These are phyloP conservation scores for Dasypus novemcinctus DNA, from an alignment of 2,113 vertebrate species.

Conservation along the genomic window DNA sequence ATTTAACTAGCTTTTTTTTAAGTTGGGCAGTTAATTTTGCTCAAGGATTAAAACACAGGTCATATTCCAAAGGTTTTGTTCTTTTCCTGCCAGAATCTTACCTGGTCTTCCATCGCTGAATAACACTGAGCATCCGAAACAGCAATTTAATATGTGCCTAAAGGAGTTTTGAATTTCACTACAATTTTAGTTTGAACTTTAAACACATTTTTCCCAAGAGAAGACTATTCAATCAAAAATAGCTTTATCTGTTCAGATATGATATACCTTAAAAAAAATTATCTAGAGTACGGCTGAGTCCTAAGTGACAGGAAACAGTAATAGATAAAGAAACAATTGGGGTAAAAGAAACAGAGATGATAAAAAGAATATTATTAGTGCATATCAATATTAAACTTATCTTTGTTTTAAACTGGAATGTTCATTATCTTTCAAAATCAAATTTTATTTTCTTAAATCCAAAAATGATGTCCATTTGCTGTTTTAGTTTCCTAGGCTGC, in stretches of 20 bases:
- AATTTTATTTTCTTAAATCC: not conserved
- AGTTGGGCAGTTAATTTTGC: not conserved
- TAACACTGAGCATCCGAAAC: not conserved
- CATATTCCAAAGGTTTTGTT: not conserved
- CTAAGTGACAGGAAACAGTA: not conserved
- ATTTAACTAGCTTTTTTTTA: not conserved
- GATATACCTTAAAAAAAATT: not conserved
- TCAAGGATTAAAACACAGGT: not conserved
- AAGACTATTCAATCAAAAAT: not conserved
- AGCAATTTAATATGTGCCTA: not conserved
- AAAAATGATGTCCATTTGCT: not conserved
- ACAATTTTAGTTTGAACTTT: not conserved
- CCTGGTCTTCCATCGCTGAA: not conserved
- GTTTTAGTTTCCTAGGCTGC: too few species aligned
- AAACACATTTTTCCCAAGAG: not conserved
- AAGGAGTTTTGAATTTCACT: not conserved
- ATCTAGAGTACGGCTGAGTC: not conserved
- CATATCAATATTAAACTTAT: not conserved
- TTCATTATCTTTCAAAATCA: not conserved
- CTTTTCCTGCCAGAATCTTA: not conserved
- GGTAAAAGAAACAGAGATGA: not conserved
- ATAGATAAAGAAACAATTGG: not conserved
- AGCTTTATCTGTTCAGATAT: not conserved
- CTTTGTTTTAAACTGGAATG: not conserved
- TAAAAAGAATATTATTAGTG: not conserved